Conservation (phyloP, 2,113 vertebrate species). For the Dermatemys mawii region DNA sequence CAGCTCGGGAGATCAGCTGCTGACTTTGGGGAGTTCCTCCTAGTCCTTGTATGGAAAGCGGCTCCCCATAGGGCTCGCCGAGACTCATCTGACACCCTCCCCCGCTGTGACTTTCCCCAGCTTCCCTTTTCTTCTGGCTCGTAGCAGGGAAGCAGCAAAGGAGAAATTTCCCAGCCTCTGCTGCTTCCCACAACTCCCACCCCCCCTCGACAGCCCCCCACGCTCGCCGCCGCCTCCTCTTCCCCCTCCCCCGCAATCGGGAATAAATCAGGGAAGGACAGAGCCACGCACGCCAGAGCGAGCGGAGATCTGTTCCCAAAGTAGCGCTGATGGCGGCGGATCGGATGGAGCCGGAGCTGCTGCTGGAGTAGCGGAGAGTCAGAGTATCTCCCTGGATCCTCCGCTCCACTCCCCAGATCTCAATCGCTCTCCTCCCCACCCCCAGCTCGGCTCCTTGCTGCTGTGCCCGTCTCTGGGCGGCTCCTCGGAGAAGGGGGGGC, state of each 20-base stretch:
- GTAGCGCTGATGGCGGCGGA: constrained; percentile 87
- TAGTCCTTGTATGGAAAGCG: constrained; percentile 66
- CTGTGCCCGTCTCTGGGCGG: constrained; percentile 45
- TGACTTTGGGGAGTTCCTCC: constrained; percentile 63
- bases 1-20: neutral
- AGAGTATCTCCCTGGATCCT: neutral
- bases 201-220: constrained; percentile 13
- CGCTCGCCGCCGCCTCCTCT: constrained; percentile 42
- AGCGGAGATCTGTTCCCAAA: constrained; percentile 80
- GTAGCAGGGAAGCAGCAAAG: constrained; percentile 23
- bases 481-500: constrained; percentile 40
- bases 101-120: constrained; percentile 33
- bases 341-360: constrained; percentile 77
- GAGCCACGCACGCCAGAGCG: neutral
- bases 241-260: constrained; percentile 49
- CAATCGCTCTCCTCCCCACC: constrained; percentile 29
- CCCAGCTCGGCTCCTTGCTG: constrained; percentile 34
- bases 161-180: neutral
- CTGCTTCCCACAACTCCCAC: neutral
- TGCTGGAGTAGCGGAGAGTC: constrained; percentile 71
- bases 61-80: constrained; percentile 34
- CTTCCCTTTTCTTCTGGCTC: neutral
- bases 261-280: constrained; percentile 77
- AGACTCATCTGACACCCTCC: constrained; percentile 37
- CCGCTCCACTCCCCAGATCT: constrained; percentile 51